Base-by-base conservation (phyloP, 1,140 invertebrate species). In the Brachystomella parvula region DNA sequence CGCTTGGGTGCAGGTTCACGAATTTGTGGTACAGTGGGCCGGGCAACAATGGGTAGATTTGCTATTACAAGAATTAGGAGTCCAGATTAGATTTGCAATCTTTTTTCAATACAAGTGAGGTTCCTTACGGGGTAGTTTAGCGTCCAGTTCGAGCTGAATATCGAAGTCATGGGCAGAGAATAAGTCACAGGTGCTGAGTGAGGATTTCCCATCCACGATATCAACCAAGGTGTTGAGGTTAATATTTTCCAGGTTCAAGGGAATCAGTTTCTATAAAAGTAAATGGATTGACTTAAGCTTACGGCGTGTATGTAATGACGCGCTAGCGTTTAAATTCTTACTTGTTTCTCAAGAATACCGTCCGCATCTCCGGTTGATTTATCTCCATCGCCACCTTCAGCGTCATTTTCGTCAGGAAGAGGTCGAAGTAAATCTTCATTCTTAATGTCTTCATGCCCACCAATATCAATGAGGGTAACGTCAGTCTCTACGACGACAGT, bases 111-210 rank as follows among this genome's bases (percentile, higher is more conserved):
- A 19, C 32, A 3, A 9, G 21, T 32, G 26, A 49, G 17, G 26
- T 24, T 32, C 9, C 83, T 83, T 78, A 90, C 90, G 87, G 73
- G 87, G 82, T 69, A 88, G 79, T 63, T 89, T 87, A 69, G 93
- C 85, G 79, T 93, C 90, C 64, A 97, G 80, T 77, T 96, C 93
- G 67, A 96, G 92, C 77, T 87, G 90, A 72, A 98, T 96, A 75
- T 98, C 94, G 80, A 98, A 98, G 80, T 98, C 90, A 77, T 98
- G 94, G 64, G 94, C 87, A 59, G 88, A 89, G 79, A 96, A 97
- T 3, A 96, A 78, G 73, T 85, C 83, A 74, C 89, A 90, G 39
- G 76, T 81, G 80, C 31, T 53, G 39, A 9, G 39, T 12, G 9
- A 44, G 24, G 24, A 9, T 57, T 57, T 28, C 12, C 28, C 53